Evolutionary conservation across 2,797 vertebrate species (phyloP), one percentile per base, ranked within the genome.

Genomic region (Xenops minutus): DNA sequence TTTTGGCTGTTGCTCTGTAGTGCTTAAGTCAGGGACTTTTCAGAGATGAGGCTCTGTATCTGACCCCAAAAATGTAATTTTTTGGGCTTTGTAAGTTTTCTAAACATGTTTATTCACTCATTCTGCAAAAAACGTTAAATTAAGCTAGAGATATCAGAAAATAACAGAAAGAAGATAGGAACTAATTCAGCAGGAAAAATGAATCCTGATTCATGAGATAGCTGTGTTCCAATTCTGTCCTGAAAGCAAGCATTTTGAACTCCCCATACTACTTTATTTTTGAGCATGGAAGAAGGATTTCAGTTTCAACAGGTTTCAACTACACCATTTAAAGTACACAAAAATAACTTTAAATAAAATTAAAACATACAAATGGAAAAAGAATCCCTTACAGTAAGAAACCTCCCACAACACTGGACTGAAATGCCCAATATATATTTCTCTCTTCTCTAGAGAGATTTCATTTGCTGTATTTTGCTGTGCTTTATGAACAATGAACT

Each of bases 401-500:
- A 78, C 19, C 37, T 90, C 69, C 59, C 59, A 91, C 86, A 84
- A 49, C 36, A 69, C 9, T 46, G 54, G 80, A 89, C 6, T 69
- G 20, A 73, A 89, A 88, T 55, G n/a, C 59, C 48, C 67, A 66
- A 10, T 69, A 82, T 85, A 18, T 75, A 92, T 73, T 95, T 95
- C 58, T 81, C 56, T 51, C 43, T 93, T 30, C 49, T 78, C 48
- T 54, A 44, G 48, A 81, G 61, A 88, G 59, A 95, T 79, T 93
- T 95, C 6, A 49, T 73, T 93, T 86, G 81, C 66, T 89, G 37
- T 83, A 87, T 91, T 95, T 93, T 85, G 44, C 48, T 77, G 69
- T n/a, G 34, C 73, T 93, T 91, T 88, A 92, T 81, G 76, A 90
- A 83, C 51, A 94, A 83, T 15, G 6, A 89, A 95, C 83, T 95